Evolutionary conservation across 2,888 invertebrate species (phyloP).

Genomic region (Calliscelio sp.): DNA sequence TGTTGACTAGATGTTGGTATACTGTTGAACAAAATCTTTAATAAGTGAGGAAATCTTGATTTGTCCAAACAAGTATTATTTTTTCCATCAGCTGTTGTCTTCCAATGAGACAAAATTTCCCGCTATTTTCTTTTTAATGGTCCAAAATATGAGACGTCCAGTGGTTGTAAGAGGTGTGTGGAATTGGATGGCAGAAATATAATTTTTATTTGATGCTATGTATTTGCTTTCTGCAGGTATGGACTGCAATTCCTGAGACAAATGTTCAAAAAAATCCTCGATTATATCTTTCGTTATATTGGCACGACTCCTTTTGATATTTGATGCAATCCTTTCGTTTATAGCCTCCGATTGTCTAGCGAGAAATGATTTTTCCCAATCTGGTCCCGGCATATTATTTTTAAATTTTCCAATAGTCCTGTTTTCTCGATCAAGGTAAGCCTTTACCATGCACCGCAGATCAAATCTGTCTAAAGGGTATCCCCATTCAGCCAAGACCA

Average conservation of each 20-base stretch:
- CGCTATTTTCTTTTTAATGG: conserved; percentile 11
- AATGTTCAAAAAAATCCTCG: conserved; percentile 34
- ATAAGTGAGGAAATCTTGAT: conserved; percentile 9
- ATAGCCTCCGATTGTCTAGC: background rate
- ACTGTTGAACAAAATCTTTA: background rate
- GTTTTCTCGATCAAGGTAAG: conserved; percentile 11
- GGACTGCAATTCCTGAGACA: background rate
- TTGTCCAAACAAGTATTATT: conserved; percentile 1
- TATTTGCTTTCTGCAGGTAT: too few relatives aligned
- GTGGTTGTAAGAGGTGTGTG: conserved; percentile 10
- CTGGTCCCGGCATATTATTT: conserved; percentile 47
- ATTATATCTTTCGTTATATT: conserved; percentile 1
- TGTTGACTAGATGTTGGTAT: background rate
- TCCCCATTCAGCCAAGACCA: conserved; percentile 39
- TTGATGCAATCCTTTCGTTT: conserved; percentile 24
- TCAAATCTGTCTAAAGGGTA: conserved; percentile 14
- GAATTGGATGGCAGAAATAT: conserved; percentile 12
- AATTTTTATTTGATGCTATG: background rate
- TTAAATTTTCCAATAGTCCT: conserved; percentile 9
- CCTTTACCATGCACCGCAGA: conserved; percentile 15
- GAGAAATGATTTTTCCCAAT: conserved; percentile 41
- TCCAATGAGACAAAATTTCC: conserved; percentile 11
- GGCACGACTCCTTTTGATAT: conserved; percentile 34
- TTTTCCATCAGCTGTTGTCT: background rate
- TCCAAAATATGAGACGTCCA: conserved; percentile 13